Evolutionary conservation across 1,140 invertebrate species (phyloP), one percentile per base, ranked within the genome.

Genomic region (Parasteatoda tepidariorum): DNA sequence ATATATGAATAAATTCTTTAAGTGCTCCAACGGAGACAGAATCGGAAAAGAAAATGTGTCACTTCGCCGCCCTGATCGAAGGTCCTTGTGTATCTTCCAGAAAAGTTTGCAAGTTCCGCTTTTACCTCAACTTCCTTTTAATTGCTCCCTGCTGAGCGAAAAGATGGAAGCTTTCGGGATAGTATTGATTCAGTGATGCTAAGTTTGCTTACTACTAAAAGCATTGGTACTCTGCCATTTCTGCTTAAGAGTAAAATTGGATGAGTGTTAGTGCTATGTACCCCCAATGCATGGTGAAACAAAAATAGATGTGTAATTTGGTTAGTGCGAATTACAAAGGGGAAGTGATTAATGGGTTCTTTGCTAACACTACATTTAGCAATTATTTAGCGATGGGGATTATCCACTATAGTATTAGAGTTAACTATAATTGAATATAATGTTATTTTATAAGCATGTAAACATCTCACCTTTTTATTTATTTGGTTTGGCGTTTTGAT

Each of bases 91-190:
- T 41, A 34, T 68, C 33, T 68, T 34, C 38, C 28, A 13, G 24
- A 24, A 30, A 68, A 68, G 66, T 68, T 68, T 68, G 26, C 38
- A 15, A 13, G 22, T 67, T 33, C n/a, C n/a, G n/a, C n/a, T n/a
- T n/a, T n/a, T n/a, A n/a, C n/a, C 31, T 66, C 64, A n/a, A 67
- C 31, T 67, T 33, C 18, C 64, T 68, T 68, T 68, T 68, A 68
- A 68, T 68, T 68, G 66, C 66, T 68, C 66, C 33, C 66, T 68
- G 38, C 38, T 38, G 66, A 41, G 38, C n/a, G 38, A 68, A 68
- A 38, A 34, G 66, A 68, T 34, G 66, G n/a, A 2, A 38, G 13
- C 18, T 48, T 48, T 48, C 38, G 18, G 38, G 24, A 9, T 15
- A 11, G 34, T 26, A 68, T 68, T 34, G 66, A 68, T 68, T 33